A percentile compares a stretch with the other conserved stretches of the same genome.
phyloP scores from a whole-genome alignment of 1,140 invertebrate species.

The Sarcophaga bullata region DNA sequence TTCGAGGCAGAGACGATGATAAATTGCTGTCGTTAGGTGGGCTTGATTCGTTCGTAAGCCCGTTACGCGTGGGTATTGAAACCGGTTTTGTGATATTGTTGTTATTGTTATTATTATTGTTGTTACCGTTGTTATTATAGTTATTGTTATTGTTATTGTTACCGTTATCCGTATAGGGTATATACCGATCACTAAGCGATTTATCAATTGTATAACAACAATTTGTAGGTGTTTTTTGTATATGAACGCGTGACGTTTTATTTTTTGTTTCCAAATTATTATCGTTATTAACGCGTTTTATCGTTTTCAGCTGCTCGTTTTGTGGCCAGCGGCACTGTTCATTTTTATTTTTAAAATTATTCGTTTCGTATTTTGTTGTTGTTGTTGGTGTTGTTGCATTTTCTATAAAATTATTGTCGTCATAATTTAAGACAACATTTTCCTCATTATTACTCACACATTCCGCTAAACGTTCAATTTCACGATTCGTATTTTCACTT shows the following conservation, averaged over 20 bases:
- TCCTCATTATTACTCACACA: constrained; percentile 21
- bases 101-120: constrained; percentile 1
- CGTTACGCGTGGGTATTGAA: neutral
- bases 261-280: neutral
- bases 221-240: constrained; percentile 53
- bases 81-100: constrained; percentile 21
- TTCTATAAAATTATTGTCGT: constrained; percentile 11
- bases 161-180: constrained; percentile 18
- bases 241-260: neutral
- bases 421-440: neutral
- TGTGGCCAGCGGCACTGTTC: constrained; percentile 15
- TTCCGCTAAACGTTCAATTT: constrained; percentile 22
- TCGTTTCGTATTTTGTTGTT: constrained; percentile 27
- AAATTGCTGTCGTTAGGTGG: constrained; percentile 5
- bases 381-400: neutral
- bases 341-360: constrained; percentile 36
- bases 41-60: neutral
- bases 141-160: constrained; percentile 25
- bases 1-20: constrained; percentile 41
- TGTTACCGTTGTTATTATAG: constrained; percentile 15
- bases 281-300: neutral
- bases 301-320: constrained; percentile 8
- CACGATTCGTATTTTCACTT: constrained; percentile 41
- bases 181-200: constrained; percentile 33
- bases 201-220: constrained; percentile 63